Evolutionary conservation across 2,888 invertebrate species (phyloP).

Genomic region (Azorinus chamasolen): DNA sequence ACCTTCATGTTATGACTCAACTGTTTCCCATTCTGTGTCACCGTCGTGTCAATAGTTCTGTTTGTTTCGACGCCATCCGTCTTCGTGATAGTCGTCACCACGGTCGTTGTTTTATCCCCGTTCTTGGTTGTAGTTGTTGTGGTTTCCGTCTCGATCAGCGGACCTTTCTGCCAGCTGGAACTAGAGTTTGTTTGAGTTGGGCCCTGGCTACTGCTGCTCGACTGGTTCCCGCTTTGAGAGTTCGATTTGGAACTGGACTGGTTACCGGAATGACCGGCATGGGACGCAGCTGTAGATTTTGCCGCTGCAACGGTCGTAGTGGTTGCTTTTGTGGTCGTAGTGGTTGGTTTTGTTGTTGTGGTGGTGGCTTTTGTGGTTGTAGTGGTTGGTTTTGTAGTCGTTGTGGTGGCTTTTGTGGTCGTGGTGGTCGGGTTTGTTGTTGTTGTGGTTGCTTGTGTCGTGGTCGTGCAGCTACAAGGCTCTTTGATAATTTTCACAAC

Average conservation of each 20-base stretch:
- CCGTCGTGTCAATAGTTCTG: constrained; percentile 52
- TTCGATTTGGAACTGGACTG: constrained; percentile 10
- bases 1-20: constrained; percentile 40
- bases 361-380: constrained; percentile 19
- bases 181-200: constrained; percentile 9
- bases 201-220: constrained; percentile 16
- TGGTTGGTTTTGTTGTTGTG: constrained; percentile 23
- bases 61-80: constrained; percentile 54
- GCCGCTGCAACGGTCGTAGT: constrained; percentile 8
- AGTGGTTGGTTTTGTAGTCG: constrained; percentile 23
- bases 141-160: constrained; percentile 32
- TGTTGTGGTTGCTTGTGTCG: background rate
- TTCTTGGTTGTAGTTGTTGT: constrained; percentile 39
- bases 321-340: constrained; percentile 14
- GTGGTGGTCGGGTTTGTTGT: background rate
- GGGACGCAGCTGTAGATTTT: constrained; percentile 5
- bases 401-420: constrained; percentile 4
- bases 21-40: constrained; percentile 26
- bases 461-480: constrained; percentile 41
- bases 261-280: background rate
- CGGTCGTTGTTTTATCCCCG: constrained; percentile 39
- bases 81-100: constrained; percentile 40
- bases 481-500: constrained; percentile 43
- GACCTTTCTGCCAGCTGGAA: constrained; percentile 39
- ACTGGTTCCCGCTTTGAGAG: constrained; percentile 24